These are phyloP conservation scores for Otolemur garnettii DNA, from an alignment of 2,113 vertebrate species.

Conservation along the genomic window DNA sequence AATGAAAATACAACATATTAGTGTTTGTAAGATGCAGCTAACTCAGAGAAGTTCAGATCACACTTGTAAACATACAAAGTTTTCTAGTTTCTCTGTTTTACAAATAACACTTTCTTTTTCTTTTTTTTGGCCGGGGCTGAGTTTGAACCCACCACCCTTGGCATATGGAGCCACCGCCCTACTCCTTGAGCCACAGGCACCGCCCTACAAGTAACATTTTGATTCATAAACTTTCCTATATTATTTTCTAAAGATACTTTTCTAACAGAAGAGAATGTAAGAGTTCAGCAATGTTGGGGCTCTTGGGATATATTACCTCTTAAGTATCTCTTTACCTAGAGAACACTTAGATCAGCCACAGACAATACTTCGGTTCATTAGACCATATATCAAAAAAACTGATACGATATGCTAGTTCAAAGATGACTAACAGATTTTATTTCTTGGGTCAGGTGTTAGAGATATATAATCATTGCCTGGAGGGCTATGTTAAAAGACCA, in stretches of 20 bases:
- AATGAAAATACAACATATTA: not conserved
- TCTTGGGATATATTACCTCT: conserved; percentile 17
- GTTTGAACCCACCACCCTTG: too few species aligned
- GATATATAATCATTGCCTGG: not conserved
- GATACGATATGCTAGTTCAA: not conserved
- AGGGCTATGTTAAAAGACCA: not conserved
- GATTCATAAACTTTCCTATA: not conserved
- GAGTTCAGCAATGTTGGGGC: not conserved
- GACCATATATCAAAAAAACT: not conserved
- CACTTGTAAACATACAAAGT: not conserved
- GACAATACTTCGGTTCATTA: not conserved
- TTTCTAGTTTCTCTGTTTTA: not conserved
- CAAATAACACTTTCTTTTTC: not conserved
- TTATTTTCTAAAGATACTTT: conserved; percentile 20
- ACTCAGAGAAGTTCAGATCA: not conserved
- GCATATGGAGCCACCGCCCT: too few species aligned
- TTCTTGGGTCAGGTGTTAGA: not conserved
- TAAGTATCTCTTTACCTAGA: conserved; percentile 31
- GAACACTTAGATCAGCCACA: not conserved
- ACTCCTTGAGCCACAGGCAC: too few species aligned
- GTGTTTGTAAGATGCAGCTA: not conserved
- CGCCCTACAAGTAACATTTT: not conserved
- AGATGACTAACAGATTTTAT: not conserved
- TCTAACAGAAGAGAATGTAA: not conserved
- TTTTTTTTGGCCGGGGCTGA: too few species aligned